A percentile compares a stretch with the other conserved stretches of the same genome.
These are phyloP conservation scores for Scomber japonicus DNA, from an alignment of 2,113 vertebrate genomes.

Conservation along the genomic window DNA sequence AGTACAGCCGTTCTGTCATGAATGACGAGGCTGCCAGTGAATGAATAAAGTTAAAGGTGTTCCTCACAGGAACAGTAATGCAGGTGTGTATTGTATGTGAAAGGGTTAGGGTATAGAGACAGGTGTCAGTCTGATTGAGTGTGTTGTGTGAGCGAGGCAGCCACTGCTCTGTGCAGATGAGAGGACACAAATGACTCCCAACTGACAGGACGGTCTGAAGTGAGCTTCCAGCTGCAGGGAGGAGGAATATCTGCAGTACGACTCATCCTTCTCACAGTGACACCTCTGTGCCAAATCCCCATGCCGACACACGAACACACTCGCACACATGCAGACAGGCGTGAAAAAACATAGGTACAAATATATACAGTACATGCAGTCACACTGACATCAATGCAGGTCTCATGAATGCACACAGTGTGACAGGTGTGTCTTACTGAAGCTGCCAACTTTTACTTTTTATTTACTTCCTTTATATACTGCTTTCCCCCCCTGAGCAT, in stretches of 20 bases:
- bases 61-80: background rate
- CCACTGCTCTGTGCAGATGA: background rate
- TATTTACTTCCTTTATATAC: background rate
- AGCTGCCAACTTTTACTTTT: background rate
- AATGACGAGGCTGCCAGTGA: background rate
- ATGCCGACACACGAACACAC: background rate
- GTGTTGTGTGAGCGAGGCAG: constrained; percentile 13
- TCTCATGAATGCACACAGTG: constrained; percentile 1
- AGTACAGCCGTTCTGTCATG: too few species aligned
- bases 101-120: background rate
- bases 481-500: background rate
- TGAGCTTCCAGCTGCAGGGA: background rate
- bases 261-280: background rate
- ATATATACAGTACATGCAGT: background rate
- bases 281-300: constrained; percentile 8
- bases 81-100: background rate
- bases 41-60: background rate
- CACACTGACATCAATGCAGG: background rate
- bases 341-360: background rate
- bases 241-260: background rate
- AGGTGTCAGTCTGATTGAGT: constrained; percentile 6
- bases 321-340: background rate
- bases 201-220: background rate
- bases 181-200: constrained; percentile 24
- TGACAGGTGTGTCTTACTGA: background rate